A percentile compares a stretch with the other conserved stretches of the same genome.
Conservation (phyloP, 2,888 invertebrate species). For the Blastobasis adustella region DNA sequence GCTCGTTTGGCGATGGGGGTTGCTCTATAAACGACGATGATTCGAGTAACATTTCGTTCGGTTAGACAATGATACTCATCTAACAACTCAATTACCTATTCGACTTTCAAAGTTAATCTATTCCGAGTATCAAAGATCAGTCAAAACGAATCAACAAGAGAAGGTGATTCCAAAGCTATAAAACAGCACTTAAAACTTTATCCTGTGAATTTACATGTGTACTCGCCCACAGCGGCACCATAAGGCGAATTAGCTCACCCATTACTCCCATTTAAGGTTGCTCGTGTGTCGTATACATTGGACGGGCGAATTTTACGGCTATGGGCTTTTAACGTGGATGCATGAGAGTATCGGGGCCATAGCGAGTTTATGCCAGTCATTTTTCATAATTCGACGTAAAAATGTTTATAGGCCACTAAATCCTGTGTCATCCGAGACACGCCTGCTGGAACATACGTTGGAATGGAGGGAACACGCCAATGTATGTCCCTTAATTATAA, state of each 20-base stretch:
- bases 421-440: slow-evolving; percentile 31
- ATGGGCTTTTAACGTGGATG: slow-evolving; percentile 10
- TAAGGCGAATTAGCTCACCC: slow-evolving; percentile 25
- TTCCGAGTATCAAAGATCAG: too few species aligned
- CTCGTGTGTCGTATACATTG: slow-evolving; percentile 19
- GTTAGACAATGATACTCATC: too few species aligned
- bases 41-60: too few species aligned
- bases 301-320: slow-evolving; percentile 11
- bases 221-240: slow-evolving; percentile 16
- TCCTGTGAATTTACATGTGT: too few species aligned
- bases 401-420: slow-evolving; percentile 44
- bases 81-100: too few species aligned
- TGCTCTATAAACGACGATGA: too few species aligned
- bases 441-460: slow-evolving; percentile 27
- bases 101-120: too few species aligned
- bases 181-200: slow-evolving; percentile 3
- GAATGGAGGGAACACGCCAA: too few species aligned
- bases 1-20: too few species aligned
- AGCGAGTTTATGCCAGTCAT: slow-evolving; percentile 20
- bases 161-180: too few species aligned
- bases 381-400: slow-evolving; percentile 38
- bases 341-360: background rate
- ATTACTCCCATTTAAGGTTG: slow-evolving; percentile 19
- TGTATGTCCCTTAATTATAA: slow-evolving; percentile 48
- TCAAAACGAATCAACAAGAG: too few species aligned